Base-by-base conservation (phyloP, 2,113 vertebrate genomes). In the Scophthalmus maximus region DNA sequence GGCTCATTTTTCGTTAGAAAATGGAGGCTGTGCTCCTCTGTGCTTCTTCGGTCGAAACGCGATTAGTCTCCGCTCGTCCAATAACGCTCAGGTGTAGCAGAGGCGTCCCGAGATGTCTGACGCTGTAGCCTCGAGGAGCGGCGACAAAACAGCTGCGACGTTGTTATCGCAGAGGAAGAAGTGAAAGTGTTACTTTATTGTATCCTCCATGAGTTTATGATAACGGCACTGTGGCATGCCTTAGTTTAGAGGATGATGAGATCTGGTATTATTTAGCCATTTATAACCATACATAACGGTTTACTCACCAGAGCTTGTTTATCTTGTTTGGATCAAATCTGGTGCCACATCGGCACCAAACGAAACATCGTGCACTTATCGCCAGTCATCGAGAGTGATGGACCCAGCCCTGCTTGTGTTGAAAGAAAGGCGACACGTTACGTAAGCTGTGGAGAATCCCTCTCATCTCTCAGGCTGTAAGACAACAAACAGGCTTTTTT, bases 401-500 rank as follows among this genome's bases (percentile, higher is more conserved):
- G 40, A 68, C 52, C 38, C 76, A 70, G 30, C 6, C 42, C 17
- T 3, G 27, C n/a, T 26, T 46, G 34, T 17, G 52, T 42, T 57
- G 22, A 76, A 57, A 64, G 60, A 49, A 77, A 68, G 51, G 26
- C 76, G 76, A 66, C 51, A 63, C 25, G 44, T 79, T 76, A 75
- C 36, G 27, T 79, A 88, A 81, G 50, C 67, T 52, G 59, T 40
- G 61, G 68, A 63, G 73, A 72, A 72, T 80, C 25, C 50, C 58
- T 73, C 62, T 81, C 78, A 71, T 68, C 64, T 75, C 71, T 56
- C 14, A 25, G 51, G 18, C 34, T 71, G 56, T n/a, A 50, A 79
- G 72, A 86, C 69, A 87, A 78, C 79, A 75, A 83, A 82, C 66
- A 67, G 61, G 22, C 5, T n/a, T 61, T 12, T 46, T 8, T 46